A percentile compares a stretch with the other conserved stretches of the same genome.
These are phyloP conservation scores for Haliclona indistincta DNA, from an alignment of 37 sponge, comb jelly and placozoan species.

Conservation along the genomic window DNA sequence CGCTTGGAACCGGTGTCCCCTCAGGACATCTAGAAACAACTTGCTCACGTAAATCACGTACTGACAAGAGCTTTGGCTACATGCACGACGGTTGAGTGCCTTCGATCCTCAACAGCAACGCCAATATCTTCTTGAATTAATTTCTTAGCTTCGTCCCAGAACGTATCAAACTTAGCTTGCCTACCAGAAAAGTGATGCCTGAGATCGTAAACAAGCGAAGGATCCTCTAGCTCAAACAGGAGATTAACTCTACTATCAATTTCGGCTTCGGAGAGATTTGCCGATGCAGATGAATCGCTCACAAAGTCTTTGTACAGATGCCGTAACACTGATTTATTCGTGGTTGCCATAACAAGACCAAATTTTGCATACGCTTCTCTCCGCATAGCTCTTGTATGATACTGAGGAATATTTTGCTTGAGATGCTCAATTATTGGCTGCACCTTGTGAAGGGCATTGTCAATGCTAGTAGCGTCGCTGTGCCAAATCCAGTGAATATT, in stretches of 20 bases:
- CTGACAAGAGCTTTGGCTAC: too few species aligned
- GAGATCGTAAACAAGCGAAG: constrained; percentile 27
- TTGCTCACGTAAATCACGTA: too few species aligned
- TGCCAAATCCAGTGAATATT: constrained; percentile 35
- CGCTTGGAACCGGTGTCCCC: constrained; percentile 10
- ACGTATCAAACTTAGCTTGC: constrained; percentile 31
- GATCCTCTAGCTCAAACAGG: constrained; percentile 39
- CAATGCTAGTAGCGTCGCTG: constrained; percentile 3
- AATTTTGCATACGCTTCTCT: constrained; percentile 26
- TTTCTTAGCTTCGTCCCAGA: constrained; percentile 28
- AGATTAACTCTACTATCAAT: constrained; percentile 25
- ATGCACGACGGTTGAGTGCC: too few species aligned
- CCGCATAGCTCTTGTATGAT: constrained; percentile 45
- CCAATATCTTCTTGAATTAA: constrained; percentile 36
- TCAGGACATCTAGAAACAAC: too few species aligned
- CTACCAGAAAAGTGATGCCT: constrained; percentile 8
- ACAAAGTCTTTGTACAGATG: constrained; percentile 19
- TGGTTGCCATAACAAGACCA: constrained; percentile 31
- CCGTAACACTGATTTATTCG: constrained; percentile 25
- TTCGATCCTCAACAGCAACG: constrained; percentile 29
- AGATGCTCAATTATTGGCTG: constrained; percentile 3
- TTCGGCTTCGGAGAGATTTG: constrained; percentile 25
- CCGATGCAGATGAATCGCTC: constrained; percentile 40
- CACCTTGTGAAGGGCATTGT: constrained; percentile 10
- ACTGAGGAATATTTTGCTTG: constrained; percentile 31